Base-by-base conservation (phyloP, 2,888 invertebrate species). In the Nudaria mundana region DNA sequence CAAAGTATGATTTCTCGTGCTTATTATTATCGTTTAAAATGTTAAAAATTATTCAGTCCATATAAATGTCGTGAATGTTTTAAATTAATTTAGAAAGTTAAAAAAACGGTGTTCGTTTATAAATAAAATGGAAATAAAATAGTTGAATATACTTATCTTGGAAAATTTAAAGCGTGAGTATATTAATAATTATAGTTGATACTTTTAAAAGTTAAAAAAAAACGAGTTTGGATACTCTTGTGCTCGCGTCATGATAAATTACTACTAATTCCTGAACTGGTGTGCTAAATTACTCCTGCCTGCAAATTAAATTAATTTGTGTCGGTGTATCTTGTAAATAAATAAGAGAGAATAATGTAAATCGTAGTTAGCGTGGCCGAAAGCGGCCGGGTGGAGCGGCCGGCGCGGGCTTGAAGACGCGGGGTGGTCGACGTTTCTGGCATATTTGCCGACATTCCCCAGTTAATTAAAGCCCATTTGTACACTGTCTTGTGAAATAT, bases 381-480 rank as follows among this genome's bases (percentile, higher is more conserved):
- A 60, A 52, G 65, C 52, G 58, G 52, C 18, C 30, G 37, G 28
- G 36, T n/a, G n/a, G n/a, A n/a, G n/a, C n/a, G n/a, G n/a, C n/a
- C n/a, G n/a, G n/a, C n/a, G n/a, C 32, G 36, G 25, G 32, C 51
- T 51, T 35, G 37, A 39, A 50, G 37, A 48, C 45, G 61, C 57
- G 62, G 56, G 63, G 63, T 53, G 63, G 56, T 58, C 66, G 61
- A 52, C 74, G 75, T 72, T 76, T 75, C 67, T 55, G 65, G 77
- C 80, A 81, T 83, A 81, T 77, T 82, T 81, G 76, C 81, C 80
- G 72, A 74, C 82, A 84, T 84, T 85, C 82, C 79, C 73, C 71
- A 81, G 82, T 84, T 86, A 86, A 86, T 86, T 86, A 83, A 84
- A 84, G 77, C 75, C 81, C 81, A 83, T 83, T 85, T 84, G 80